Evolutionary conservation across 2,888 invertebrate genomes (phyloP), one percentile per base, ranked within the genome.

Genomic region (Dexiosoma caninum): DNA sequence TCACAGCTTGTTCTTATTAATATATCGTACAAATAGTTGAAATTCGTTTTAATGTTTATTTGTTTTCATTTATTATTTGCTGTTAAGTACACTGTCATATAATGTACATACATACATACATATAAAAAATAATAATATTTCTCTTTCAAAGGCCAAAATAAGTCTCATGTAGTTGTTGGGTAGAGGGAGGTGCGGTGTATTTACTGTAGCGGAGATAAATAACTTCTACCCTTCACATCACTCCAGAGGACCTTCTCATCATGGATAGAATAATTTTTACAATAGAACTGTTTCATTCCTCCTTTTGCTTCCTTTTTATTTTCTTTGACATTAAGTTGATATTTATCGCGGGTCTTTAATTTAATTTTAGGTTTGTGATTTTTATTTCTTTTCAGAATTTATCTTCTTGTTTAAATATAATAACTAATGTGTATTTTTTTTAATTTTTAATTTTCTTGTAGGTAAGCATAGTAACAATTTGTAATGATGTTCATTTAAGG

Each of bases 381-480:
- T 40, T 59, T 30, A n/a, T 12, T n/a, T 10, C 1, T 59, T 49
- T 59, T 2, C 12, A 30, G 19, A 16, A 35, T 66, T 51, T 66
- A 44, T 14, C 42, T 51, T 53, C 30, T 21, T 60, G 42, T 64
- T 40, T 12, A 57, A 75, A 74, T 51, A 55, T 59, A 67, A 69
- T 64, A 77, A 64, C 69, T 72, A 72, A 77, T 64, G 49, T 40
- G 57, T 55, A 42, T 9, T 53, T 62, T 69, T 53, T 30, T 72
- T 23, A 32, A 9, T n/a, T 27, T 37, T 49, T 30, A 21, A 10
- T 60, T 69, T 72, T 40, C 42, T 77, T 81, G 1, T 23, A 81
- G 77, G 81, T 81, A 77, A 81, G 81, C 74, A 75, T 19, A 42
- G 51, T 12, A 67, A 30, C 21, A 71, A 57, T 59, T 53, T 51